Conservation (phyloP, 1,140 invertebrate genomes). For the Bombus sylvicola region DNA sequence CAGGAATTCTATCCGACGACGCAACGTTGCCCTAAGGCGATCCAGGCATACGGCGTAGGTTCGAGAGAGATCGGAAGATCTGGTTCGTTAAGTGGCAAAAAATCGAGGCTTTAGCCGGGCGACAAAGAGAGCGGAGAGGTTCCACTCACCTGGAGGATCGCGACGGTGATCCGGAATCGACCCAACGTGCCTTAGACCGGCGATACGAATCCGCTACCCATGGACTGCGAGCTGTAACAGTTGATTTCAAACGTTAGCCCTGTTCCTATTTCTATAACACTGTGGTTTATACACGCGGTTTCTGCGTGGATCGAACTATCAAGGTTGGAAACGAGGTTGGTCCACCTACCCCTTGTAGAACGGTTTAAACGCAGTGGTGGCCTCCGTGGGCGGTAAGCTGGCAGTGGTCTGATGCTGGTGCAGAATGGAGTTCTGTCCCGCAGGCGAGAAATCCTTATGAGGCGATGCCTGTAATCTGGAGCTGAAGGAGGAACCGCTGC, state of each 20-base stretch:
- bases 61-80: not conserved
- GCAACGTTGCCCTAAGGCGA: not conserved
- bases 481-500: slow-evolving; percentile 82
- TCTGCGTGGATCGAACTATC: too few species aligned
- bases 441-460: slow-evolving; percentile 84
- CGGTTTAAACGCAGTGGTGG: slow-evolving; percentile 91
- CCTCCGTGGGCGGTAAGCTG: slow-evolving; percentile 80
- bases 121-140: not conserved
- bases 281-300: too few species aligned
- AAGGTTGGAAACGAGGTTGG: not conserved
- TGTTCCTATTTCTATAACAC: too few species aligned
- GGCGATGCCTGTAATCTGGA: slow-evolving; percentile 83
- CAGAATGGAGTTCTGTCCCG: slow-evolving; percentile 78
- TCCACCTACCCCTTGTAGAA: slow-evolving; percentile 92
- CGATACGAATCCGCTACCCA: slow-evolving; percentile 86
- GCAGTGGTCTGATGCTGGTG: slow-evolving; percentile 81
- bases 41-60: too few species aligned
- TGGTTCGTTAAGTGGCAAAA: slow-evolving; percentile 2
- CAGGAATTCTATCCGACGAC: not conserved
- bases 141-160: slow-evolving; percentile 72
- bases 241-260: not conserved
- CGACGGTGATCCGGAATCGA: slow-evolving; percentile 42
- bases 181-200: slow-evolving; percentile 82
- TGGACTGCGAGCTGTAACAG: slow-evolving; percentile 84
- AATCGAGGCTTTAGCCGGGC: slow-evolving; percentile 1